These are phyloP conservation scores for Periophthalmus modestus DNA, from an alignment of 2,113 vertebrate genomes.

Conservation along the genomic window DNA sequence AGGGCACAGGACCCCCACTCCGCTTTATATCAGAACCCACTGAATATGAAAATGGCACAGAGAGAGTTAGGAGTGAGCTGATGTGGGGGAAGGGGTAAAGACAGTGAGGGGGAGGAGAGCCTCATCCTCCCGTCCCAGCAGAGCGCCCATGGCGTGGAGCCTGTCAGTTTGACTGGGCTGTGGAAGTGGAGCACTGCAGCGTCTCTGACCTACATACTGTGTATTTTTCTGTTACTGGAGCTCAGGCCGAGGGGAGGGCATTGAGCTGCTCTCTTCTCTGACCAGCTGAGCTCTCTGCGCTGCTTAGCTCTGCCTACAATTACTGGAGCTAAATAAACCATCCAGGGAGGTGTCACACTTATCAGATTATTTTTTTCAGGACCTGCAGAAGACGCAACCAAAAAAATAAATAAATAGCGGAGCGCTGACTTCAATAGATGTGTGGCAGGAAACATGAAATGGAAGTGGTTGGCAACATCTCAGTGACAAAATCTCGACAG, in stretches of 20 bases:
- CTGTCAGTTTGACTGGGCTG: slow-evolving; percentile 75
- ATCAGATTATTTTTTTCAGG: slow-evolving; percentile 54
- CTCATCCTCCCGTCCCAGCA: slow-evolving; percentile 76
- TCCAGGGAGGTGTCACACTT: slow-evolving; percentile 50
- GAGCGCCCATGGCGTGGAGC: slow-evolving; percentile 76
- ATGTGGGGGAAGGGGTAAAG: slow-evolving; percentile 54
- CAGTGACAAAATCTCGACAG: slow-evolving; percentile 34
- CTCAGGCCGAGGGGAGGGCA: slow-evolving; percentile 65
- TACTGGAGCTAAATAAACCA: slow-evolving; percentile 65
- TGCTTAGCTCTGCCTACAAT: slow-evolving; percentile 48
- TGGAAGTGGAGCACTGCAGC: slow-evolving; percentile 78
- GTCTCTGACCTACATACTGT: slow-evolving; percentile 80
- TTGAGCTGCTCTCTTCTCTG: slow-evolving; percentile 60
- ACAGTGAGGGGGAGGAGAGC: slow-evolving; percentile 40
- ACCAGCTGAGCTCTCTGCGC: slow-evolving; percentile 56
- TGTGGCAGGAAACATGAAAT: slow-evolving; percentile 36
- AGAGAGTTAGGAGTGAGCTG: slow-evolving; percentile 36
- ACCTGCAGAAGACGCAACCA: slow-evolving; percentile 47
- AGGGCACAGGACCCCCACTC: slow-evolving; percentile 16
- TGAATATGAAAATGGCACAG: slow-evolving; percentile 45
- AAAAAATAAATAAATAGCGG: slow-evolving; percentile 25
- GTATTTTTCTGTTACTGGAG: slow-evolving; percentile 74
- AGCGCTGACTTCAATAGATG: slow-evolving; percentile 25
- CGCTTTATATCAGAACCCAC: slow-evolving; percentile 41
- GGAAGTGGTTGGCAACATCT: slow-evolving; percentile 39